phyloP scores from a whole-genome alignment of 2,113 vertebrate species.

The Sisor rabdophorus region DNA sequence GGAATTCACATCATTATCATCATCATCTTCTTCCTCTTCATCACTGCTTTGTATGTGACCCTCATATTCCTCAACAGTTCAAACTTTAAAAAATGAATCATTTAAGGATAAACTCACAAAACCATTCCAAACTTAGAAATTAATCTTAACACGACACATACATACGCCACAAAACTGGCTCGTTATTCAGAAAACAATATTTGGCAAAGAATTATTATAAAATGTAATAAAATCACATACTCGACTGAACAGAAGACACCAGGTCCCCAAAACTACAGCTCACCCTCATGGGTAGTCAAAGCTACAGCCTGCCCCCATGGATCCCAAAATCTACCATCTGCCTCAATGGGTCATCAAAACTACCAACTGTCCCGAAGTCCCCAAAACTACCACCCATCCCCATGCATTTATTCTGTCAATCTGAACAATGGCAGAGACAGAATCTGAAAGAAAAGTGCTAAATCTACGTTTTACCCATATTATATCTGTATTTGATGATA shows the following conservation, averaged over 20 bases:
- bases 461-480: too few relatives aligned
- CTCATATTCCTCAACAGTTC: not conserved
- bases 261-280: too few relatives aligned
- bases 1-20: not conserved
- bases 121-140: not conserved
- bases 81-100: not conserved
- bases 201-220: slow-evolving; percentile 55
- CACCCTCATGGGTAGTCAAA: too few relatives aligned
- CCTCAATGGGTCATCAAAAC: too few relatives aligned
- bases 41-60: not conserved
- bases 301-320: too few relatives aligned
- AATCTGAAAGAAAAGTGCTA: too few relatives aligned
- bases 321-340: too few relatives aligned
- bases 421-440: too few relatives aligned
- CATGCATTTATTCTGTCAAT: too few relatives aligned
- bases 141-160: slow-evolving; percentile 56
- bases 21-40: not conserved
- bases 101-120: not conserved
- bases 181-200: slow-evolving; percentile 69
- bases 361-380: too few relatives aligned
- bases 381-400: too few relatives aligned
- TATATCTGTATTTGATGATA: too few relatives aligned
- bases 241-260: not conserved
- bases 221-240: slow-evolving; percentile 15
- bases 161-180: slow-evolving; percentile 64